These are phyloP conservation scores for Ochlodes sylvanus DNA, from an alignment of 2,888 invertebrate species.

Conservation along the genomic window DNA sequence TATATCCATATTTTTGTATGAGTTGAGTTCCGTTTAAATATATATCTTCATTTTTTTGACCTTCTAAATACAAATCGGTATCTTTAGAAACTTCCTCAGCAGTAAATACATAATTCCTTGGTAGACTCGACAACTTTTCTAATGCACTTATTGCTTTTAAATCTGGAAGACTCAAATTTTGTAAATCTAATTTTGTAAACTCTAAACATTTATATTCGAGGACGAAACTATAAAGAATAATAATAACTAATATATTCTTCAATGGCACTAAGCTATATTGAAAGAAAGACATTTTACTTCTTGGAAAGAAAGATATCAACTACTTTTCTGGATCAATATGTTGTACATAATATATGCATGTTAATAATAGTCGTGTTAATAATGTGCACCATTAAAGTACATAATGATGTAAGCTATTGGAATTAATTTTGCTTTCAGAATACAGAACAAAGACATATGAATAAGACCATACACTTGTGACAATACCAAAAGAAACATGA, in stretches of 20 bases:
- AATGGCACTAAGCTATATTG: not conserved
- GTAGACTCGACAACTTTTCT: too few species aligned
- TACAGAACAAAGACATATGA: too few species aligned
- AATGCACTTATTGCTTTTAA: not conserved
- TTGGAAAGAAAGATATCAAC: not conserved
- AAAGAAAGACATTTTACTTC: not conserved
- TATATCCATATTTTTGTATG: constrained; percentile 25
- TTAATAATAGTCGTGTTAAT: too few species aligned
- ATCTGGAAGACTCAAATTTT: not conserved
- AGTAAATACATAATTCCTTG: too few species aligned
- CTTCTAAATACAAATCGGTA: not conserved
- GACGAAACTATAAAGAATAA: not conserved
- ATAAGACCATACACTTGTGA: too few species aligned
- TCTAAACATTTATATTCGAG: not conserved
- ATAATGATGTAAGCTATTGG: too few species aligned
- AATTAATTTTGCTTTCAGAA: too few species aligned
- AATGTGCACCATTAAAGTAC: too few species aligned
- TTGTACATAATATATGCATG: too few species aligned
- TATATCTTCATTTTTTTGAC: constrained; percentile 5
- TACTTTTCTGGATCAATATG: too few species aligned
- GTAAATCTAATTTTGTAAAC: not conserved
- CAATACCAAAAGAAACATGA: too few species aligned
- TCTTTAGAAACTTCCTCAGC: too few species aligned
- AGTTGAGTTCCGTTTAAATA: constrained; percentile 24
- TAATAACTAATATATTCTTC: not conserved